phyloP scores from a whole-genome alignment of 2,888 invertebrate genomes.

The Hydriomena furcata region DNA sequence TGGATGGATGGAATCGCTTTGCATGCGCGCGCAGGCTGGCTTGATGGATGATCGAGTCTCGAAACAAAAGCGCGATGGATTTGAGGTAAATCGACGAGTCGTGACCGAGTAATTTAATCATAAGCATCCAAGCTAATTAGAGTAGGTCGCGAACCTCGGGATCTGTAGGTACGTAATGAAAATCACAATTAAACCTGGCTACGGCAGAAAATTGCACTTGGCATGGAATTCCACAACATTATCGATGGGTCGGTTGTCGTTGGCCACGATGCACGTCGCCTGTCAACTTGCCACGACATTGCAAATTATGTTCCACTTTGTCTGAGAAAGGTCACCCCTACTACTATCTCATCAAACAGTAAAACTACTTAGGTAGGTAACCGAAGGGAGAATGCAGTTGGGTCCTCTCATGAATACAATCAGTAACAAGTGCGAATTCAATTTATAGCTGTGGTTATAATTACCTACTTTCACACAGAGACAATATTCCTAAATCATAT shows the following conservation, averaged over 20 bases:
- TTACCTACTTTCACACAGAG: slow-evolving; percentile 63
- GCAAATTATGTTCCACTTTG: slow-evolving; percentile 42
- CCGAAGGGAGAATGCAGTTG: slow-evolving; percentile 5
- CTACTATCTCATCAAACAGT: slow-evolving; percentile 21
- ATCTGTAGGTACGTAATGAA: slow-evolving; percentile 80
- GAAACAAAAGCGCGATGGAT: slow-evolving; percentile 71
- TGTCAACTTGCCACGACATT: slow-evolving; percentile 40
- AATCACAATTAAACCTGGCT: slow-evolving; percentile 77
- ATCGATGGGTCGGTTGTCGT: slow-evolving; percentile 49
- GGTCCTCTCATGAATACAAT: slow-evolving; percentile 26
- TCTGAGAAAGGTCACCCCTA: slow-evolving; percentile 33
- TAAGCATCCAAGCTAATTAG: slow-evolving; percentile 81
- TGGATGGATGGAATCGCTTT: slow-evolving; percentile 45
- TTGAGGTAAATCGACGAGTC: slow-evolving; percentile 77
- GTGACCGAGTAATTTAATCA: slow-evolving; percentile 79
- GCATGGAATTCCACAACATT: slow-evolving; percentile 63
- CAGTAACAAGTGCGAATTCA: slow-evolving; percentile 38
- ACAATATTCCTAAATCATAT: slow-evolving; percentile 63
- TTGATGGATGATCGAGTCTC: slow-evolving; percentile 68
- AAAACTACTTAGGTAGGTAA: too few relatives aligned
- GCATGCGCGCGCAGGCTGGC: slow-evolving; percentile 48
- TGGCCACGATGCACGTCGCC: slow-evolving; percentile 43
- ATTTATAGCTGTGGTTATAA: slow-evolving; percentile 58
- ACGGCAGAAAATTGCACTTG: slow-evolving; percentile 72
- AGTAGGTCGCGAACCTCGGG: slow-evolving; percentile 77